Percentiles rank a stretch among this genome's conserved stretches.
Conservation (phyloP, 37 sponge, comb jelly and placozoan species). For the Amphimedon queenslandica region DNA sequence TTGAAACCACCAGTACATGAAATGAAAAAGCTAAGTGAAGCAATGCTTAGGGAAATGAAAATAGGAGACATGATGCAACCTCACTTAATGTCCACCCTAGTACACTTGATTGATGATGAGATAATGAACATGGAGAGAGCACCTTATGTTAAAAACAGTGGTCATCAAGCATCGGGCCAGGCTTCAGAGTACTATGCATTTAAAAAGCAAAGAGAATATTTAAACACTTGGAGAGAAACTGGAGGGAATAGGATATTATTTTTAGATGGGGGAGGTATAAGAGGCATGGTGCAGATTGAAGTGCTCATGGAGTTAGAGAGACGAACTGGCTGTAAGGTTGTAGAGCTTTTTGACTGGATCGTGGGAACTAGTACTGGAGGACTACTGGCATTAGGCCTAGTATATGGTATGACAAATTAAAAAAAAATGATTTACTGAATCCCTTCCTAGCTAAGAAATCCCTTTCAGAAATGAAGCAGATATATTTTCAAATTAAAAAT, state of each 20-base stretch:
- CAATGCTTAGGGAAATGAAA: not conserved
- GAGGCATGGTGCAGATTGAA: conserved; percentile 27
- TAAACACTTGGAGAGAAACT: not conserved
- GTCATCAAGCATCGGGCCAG: not conserved
- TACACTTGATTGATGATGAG: not conserved
- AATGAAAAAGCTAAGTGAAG: no score
- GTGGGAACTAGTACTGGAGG: conserved; percentile 44
- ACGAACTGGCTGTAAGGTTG: conserved; percentile 11
- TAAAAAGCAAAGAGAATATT: not conserved
- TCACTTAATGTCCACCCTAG: not conserved
- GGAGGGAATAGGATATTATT: conserved; percentile 13
- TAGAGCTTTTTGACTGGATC: conserved; percentile 42
- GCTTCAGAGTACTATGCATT: not conserved
- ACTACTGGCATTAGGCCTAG: conserved; percentile 24
- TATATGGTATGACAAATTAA: conserved; percentile 2
- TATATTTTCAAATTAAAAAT: conserved; percentile 49
- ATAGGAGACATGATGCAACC: not conserved
- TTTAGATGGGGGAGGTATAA: conserved; percentile 40
- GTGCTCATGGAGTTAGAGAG: conserved; percentile 21
- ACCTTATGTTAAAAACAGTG: not conserved
- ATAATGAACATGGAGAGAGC: not conserved
- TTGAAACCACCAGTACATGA: no score
- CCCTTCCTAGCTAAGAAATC: conserved; percentile 1
- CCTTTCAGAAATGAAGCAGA: conserved; percentile 5
- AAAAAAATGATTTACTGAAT: not conserved